Evolutionary conservation across 2,113 vertebrate species (phyloP), one percentile per base, ranked within the genome.

Genomic region (Aspidoscelis tigris): DNA sequence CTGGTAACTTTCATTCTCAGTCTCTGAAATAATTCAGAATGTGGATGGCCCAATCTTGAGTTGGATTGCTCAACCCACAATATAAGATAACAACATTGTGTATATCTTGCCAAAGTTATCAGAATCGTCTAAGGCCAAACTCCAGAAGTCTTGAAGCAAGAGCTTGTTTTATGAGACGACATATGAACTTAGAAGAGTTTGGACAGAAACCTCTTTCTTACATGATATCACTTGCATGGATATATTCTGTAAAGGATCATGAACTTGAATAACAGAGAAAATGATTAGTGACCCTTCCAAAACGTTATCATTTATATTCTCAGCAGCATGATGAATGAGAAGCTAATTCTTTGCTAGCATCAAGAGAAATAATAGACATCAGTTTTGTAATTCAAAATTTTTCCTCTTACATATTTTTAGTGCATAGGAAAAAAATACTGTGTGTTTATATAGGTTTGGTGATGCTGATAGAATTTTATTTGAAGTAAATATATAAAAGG

Each of bases 371-470:
- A 50, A 53, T 53, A 75, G 7, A 18, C n/a, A 7, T 11, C 18
- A 84, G 72, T 74, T 86, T 10, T 43, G 53, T 26, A 70, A 43
- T 53, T 71, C 26, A 1, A 0, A 26, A 75, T 76, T 66, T 85
- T 86, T 12, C 1, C 86, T 81, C 33, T 39, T 2, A 33, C 44
- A 50, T 9, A 82, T 75, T 66, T 84, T 61, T 71, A 85, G 43
- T 0, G 43, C 50, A 16, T 26, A 1, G 26, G 21, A 2, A 41
- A 43, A 24, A 78, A 68, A 50, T 82, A 82, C 87, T 89, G 85
- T 88, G 84, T 87, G 61, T 85, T 26, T 83, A 86, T 73, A 93
- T 90, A 93, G 68, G 14, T 90, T 94, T 88, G 44, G 89, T 93
- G 92, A 70, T 0, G 0, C 47, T 1, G 0, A 18, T 4, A 84